Evolutionary conservation across 2,888 invertebrate species (phyloP), one percentile per base, ranked within the genome.

Genomic region (Pollenia labialis): DNA sequence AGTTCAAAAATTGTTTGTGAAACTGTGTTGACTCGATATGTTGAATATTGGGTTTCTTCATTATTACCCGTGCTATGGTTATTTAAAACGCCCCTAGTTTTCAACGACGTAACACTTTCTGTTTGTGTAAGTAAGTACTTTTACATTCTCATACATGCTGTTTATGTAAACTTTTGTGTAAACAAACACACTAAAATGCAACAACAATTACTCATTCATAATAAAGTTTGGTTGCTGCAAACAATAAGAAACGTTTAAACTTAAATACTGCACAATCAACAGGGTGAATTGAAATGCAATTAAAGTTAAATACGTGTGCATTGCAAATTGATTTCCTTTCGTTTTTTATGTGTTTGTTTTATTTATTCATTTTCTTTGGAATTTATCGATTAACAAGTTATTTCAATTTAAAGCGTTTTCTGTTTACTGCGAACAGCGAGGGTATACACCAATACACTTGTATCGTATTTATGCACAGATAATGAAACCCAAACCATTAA

Each of bases 251-350:
- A 44, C 52, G 14, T 50, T 68, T 54, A 40, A 68, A 85, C 46
- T 80, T 80, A 69, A 80, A 48, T 18, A 12, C 14, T 80, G 7
- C 11, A 60, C 18, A 75, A 44, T 75, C 48, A 60, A 80, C 54
- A 80, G 68, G 44, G 16, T 62, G 12, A 62, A 80, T 80, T 69
- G 80, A 72, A 80, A 80, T 80, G 80, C 60, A 69, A 80, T 85
- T 80, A 66, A 75, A 75, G n/a, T 56, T 60, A 46, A 79, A 74
- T 32, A 68, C 60, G 79, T 79, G 68, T 75, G 77, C n/a, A 58
- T 40, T 68, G 44, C 18, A 72, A 80, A 69, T 56, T 62, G 60
- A 66, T 72, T 79, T 83, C 16, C 40, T 54, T 77, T 58, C 48
- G 18, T 56, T 60, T 60, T 16, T 56, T 32, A 8, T 62, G 14